Evolutionary conservation across 2,113 vertebrate species (phyloP).

Genomic region (Chroicocephalus ridibundus): DNA sequence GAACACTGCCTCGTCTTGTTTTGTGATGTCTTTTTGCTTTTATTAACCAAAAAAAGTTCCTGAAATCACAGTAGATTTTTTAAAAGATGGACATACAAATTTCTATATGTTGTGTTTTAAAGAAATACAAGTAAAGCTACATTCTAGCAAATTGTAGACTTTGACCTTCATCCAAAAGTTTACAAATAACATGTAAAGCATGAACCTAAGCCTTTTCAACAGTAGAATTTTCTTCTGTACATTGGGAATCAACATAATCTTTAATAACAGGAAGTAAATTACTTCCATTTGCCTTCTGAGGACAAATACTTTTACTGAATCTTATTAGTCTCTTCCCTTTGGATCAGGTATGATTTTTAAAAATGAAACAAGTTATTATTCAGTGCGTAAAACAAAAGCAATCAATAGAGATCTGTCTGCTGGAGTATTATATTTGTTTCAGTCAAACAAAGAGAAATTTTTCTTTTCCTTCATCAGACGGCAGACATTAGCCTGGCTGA

Average conservation of each 20-base stretch:
- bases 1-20: not conserved
- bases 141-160: not conserved
- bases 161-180: not conserved
- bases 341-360: not conserved
- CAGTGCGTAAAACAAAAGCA: not conserved
- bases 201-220: not conserved
- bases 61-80: not conserved
- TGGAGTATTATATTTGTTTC: not conserved
- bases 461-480: not conserved
- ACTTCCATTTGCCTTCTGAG: not conserved
- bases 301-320: not conserved
- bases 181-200: not conserved
- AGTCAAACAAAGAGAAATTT: not conserved
- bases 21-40: not conserved
- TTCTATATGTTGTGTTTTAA: not conserved
- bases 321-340: fast-evolving
- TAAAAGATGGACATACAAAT: not conserved
- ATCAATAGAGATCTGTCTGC: not conserved
- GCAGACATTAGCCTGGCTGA: not conserved
- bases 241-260: not conserved
- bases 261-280: not conserved
- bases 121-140: not conserved
- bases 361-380: not conserved
- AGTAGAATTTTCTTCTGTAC: not conserved
- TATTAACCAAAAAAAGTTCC: not conserved